phyloP scores from a whole-genome alignment of 1,140 invertebrate species.

The Leptopilina boulardi region DNA sequence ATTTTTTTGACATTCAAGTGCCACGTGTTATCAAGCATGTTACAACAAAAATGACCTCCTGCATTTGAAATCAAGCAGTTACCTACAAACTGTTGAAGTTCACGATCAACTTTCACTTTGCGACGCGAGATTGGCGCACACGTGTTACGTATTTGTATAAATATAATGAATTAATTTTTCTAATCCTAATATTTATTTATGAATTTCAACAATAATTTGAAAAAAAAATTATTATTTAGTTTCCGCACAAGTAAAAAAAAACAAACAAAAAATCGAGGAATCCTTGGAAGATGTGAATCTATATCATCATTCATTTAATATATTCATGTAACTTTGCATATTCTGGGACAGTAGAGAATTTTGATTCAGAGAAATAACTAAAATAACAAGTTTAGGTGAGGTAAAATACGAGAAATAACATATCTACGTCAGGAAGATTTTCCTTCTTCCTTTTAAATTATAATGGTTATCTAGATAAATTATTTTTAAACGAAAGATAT shows the following conservation, averaged over 20 bases:
- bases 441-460: neutral
- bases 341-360: neutral
- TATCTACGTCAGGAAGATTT: neutral
- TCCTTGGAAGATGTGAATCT: neutral
- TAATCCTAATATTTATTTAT: too few species aligned
- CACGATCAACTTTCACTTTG: slow-evolving; percentile 73
- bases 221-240: slow-evolving; percentile 8
- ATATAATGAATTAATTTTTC: too few species aligned
- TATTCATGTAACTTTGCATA: slow-evolving; percentile 20
- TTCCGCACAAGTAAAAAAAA: neutral
- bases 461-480: neutral
- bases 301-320: slow-evolving; percentile 8
- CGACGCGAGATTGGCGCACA: slow-evolving; percentile 59
- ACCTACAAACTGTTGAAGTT: slow-evolving; percentile 63
- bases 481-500: neutral
- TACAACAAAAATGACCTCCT: slow-evolving; percentile 45
- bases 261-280: neutral
- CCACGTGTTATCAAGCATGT: slow-evolving; percentile 15
- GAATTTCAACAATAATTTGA: too few species aligned
- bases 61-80: slow-evolving; percentile 46
- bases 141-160: slow-evolving; percentile 41
- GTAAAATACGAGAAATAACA: neutral
- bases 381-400: neutral
- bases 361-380: neutral
- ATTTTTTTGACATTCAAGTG: neutral